Conservation (phyloP, 35 echinoderm and acorn worm genomes). For the Apostichopus japonicus region DNA sequence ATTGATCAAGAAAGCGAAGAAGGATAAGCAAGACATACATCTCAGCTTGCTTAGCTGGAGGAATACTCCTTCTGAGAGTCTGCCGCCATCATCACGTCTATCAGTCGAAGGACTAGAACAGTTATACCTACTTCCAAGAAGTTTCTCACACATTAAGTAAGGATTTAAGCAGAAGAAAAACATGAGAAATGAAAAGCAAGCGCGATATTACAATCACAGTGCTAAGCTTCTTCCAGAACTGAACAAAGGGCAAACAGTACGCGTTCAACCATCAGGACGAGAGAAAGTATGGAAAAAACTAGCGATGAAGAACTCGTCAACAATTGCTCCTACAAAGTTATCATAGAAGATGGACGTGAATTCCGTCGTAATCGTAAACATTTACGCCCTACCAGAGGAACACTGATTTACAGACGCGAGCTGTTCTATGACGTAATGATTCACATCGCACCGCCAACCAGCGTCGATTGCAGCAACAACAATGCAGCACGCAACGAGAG, state of each 20-base stretch:
- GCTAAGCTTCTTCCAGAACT: no score
- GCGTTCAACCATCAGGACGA: no score
- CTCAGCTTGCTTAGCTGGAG: neutral
- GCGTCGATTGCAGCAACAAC: no score
- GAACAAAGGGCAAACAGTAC: no score
- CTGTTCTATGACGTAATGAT: no score
- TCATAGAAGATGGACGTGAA: no score
- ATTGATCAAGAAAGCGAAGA: conserved; percentile 36
- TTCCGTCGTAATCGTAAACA: conserved; percentile 15
- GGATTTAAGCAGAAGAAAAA: neutral
- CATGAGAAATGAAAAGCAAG: neutral
- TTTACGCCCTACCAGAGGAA: no score
- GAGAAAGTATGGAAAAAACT: neutral
- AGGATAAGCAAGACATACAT: conserved; percentile 53
- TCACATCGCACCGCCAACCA: no score
- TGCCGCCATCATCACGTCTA: neutral
- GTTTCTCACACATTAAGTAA: neutral
- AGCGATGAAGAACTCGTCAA: neutral
- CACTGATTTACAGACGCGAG: no score
- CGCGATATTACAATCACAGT: neutral
- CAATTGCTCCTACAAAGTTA: no score
- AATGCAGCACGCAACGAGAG: no score
- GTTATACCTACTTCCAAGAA: neutral
- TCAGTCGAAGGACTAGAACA: neutral
- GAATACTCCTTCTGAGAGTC: no score